Evolutionary conservation across 2,113 vertebrate genomes (phyloP).

Genomic region (Pontoporia blainvillei): DNA sequence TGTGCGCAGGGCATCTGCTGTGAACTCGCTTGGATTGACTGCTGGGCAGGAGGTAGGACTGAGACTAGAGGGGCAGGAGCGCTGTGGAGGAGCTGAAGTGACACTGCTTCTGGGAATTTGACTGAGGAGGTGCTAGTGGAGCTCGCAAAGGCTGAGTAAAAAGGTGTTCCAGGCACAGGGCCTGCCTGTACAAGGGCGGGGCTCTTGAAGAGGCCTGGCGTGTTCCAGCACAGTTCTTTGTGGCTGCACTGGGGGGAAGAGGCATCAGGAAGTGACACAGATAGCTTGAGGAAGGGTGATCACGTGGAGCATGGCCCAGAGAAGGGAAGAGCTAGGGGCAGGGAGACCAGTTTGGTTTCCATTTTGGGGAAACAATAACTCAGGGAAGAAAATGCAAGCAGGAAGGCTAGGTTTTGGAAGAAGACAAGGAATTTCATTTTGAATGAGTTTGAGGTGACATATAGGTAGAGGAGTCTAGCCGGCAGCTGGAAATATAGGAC

Average conservation of each 20-base stretch:
- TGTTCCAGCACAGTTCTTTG: not conserved
- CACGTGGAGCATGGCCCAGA: not conserved
- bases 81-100: not conserved
- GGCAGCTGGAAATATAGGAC: not conserved
- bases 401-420: not conserved
- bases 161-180: not conserved
- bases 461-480: not conserved
- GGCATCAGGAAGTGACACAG: not conserved
- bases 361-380: not conserved
- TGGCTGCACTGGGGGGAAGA: not conserved
- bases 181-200: not conserved
- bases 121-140: not conserved
- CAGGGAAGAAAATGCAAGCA: not conserved
- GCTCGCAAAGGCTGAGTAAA: not conserved
- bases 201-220: not conserved
- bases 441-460: not conserved
- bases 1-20: fast-evolving
- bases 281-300: not conserved
- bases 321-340: not conserved
- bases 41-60: not conserved
- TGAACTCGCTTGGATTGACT: too few species aligned
- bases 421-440: not conserved
- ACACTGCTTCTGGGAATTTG: not conserved
- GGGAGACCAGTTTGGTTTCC: not conserved
- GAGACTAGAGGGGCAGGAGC: not conserved